A percentile compares a stretch with the other conserved stretches of the same genome.
These are phyloP conservation scores for Musca domestica DNA, from an alignment of 1,140 invertebrate species.

Conservation along the genomic window DNA sequence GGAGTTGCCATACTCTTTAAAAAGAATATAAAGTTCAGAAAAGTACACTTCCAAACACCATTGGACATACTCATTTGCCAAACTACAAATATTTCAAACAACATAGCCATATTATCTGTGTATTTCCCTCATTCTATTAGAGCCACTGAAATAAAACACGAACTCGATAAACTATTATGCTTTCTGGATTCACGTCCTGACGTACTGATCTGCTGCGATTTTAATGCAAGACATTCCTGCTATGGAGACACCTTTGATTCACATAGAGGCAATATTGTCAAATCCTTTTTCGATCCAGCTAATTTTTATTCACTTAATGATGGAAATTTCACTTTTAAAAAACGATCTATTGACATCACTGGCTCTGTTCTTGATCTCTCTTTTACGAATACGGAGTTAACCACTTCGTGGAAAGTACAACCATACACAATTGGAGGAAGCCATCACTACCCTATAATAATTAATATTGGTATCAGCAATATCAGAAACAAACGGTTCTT, in stretches of 20 bases:
- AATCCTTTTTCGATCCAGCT: not conserved
- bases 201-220: slow-evolving; percentile 6
- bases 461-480: too few relatives aligned
- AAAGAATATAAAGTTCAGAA: not conserved
- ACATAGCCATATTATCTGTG: not conserved
- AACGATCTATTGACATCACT: not conserved
- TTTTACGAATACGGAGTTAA: too few relatives aligned
- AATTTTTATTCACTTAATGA: not conserved
- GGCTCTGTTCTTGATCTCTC: not conserved
- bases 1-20: not conserved
- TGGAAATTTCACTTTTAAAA: not conserved
- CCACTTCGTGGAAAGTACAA: too few relatives aligned
- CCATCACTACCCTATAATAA: too few relatives aligned
- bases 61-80: not conserved
- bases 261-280: not conserved
- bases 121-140: too few relatives aligned
- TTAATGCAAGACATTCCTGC: not conserved
- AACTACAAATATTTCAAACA: not conserved
- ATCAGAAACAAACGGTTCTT: too few relatives aligned
- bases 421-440: too few relatives aligned
- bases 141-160: too few relatives aligned
- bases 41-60: not conserved
- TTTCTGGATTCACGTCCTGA: not conserved
- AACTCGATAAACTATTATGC: not conserved
- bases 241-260: not conserved